Base-by-base conservation (phyloP, 2,797 vertebrate genomes). In the Nannoperca obscura region DNA sequence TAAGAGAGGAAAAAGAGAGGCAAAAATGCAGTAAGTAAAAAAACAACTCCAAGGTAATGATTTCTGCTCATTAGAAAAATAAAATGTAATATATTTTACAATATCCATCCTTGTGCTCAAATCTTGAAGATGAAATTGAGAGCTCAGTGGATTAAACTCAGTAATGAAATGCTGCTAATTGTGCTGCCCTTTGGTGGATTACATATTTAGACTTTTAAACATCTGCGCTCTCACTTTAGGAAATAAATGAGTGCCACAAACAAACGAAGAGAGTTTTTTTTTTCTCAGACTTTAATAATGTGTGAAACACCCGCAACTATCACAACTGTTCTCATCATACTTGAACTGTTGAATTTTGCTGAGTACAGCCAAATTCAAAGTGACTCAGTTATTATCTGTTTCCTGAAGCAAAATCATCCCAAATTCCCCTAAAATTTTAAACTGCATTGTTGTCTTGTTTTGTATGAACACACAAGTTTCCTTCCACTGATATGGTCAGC, bases 151-250 rank as follows among this genome's bases (percentile, higher is more conserved):
- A 24, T 19, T 64, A 22, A 71, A 65, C 54, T 60, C 34, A 30
- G 62, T 64, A 49, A 57, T 52, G 53, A 78, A 79, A 62, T 38
- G 19, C 42, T 52, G 72, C 59, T 74, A 60, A 74, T 54, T 60
- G 38, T 6, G 5, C 5, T 34, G 12, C 47, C 49, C 62, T 81
- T 76, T 84, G 79, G 71, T 62, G 42, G 47, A 71, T 65, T 44
- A 34, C 82, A 60, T 73, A 76, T 86, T 86, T 68, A 57, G 50
- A 70, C 74, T 82, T 84, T 76, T 71, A 68, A 85, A 65, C 63
- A 74, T 78, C 49, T 57, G 69, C 61, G 62, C 50, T 67, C 49
- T 71, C 79, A 46, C 75, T 85, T 60, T 62, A 54, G 47, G 20
- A 85, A 73, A 74, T 44, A 73, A 77, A 83, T 34, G 32, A 82